Conservation (phyloP, 1,140 invertebrate species). For the Trichomalopsis sarcophagae region DNA sequence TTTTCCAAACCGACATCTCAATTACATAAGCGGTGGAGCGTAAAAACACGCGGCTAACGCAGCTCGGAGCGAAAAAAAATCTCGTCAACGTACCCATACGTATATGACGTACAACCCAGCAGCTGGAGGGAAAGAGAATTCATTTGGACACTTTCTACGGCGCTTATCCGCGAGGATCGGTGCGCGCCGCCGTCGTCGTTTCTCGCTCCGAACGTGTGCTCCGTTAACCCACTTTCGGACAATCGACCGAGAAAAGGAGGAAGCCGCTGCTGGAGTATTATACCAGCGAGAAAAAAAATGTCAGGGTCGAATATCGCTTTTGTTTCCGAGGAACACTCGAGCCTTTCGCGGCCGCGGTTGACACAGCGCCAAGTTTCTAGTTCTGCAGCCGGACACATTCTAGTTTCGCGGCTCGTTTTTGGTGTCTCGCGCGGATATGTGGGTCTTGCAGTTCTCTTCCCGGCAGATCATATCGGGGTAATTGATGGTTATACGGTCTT, state of each 20-base stretch:
- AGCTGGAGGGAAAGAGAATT: neutral
- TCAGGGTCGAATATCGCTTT: constrained; percentile 47
- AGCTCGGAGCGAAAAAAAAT: no score
- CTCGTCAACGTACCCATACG: neutral
- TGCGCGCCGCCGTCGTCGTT: neutral
- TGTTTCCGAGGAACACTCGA: neutral
- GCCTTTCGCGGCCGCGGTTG: neutral
- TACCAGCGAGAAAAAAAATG: constrained; percentile 11
- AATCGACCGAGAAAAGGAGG: constrained; percentile 2
- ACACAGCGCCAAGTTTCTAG: no score
- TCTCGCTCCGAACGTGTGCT: constrained; percentile 34
- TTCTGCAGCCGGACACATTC: neutral
- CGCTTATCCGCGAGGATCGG: constrained; percentile 3
- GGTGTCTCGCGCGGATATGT: no score
- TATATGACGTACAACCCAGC: neutral
- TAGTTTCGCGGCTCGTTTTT: neutral
- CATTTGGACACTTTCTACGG: constrained; percentile 39
- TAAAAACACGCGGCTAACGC: neutral
- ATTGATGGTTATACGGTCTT: no score
- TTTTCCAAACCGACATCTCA: neutral
- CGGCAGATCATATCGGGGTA: no score
- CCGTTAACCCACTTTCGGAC: constrained; percentile 49
- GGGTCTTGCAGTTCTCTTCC: no score
- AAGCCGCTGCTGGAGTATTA: neutral
- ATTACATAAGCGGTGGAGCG: neutral